Conservation (phyloP, 2,888 invertebrate genomes). For the Torymus texanus region DNA sequence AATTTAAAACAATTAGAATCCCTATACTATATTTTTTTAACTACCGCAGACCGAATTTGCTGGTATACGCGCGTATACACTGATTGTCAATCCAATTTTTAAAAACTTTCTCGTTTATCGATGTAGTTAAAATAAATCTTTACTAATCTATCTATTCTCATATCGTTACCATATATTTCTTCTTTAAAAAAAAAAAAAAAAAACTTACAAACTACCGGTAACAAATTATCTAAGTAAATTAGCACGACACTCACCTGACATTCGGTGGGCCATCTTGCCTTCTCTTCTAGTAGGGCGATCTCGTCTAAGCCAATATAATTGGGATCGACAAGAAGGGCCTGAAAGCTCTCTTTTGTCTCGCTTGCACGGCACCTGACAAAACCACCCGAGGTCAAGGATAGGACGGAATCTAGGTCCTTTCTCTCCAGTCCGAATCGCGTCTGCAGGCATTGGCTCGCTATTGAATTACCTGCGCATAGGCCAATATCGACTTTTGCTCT, state of each 20-base stretch:
- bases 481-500: slow-evolving; percentile 40
- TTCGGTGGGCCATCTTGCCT: slow-evolving; percentile 91
- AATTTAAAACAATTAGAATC: no score
- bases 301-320: slow-evolving; percentile 61
- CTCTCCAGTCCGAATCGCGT: slow-evolving; percentile 61
- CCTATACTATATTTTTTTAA: no score
- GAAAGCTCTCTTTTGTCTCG: slow-evolving; percentile 64
- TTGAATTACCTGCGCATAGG: slow-evolving; percentile 59
- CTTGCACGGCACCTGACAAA: slow-evolving; percentile 60
- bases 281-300: slow-evolving; percentile 78
- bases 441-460: slow-evolving; percentile 64
- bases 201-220: not conserved
- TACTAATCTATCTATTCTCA: no score
- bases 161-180: no score
- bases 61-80: no score
- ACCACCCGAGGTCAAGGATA: slow-evolving; percentile 62
- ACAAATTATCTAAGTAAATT: no score
- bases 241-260: slow-evolving; percentile 81
- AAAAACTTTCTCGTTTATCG: no score
- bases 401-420: slow-evolving; percentile 63
- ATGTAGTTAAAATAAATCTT: not conserved
- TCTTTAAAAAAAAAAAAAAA: no score
- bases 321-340: slow-evolving; percentile 61
- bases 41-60: no score
- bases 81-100: no score